Base-by-base conservation (phyloP, 2,888 invertebrate species). In the Lobophora halterata region DNA sequence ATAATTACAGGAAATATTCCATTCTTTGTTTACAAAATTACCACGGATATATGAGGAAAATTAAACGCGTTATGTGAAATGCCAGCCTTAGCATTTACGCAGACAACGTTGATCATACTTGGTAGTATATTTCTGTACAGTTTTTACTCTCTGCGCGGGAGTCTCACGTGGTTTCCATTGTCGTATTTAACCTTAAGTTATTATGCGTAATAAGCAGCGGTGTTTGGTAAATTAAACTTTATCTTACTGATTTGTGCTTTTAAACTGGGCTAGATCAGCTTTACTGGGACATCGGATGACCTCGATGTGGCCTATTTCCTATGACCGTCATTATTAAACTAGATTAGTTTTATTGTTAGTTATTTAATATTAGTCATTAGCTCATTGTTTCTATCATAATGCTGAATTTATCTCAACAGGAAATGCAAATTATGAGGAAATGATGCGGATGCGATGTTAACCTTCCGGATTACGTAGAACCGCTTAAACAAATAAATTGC, bases 1-100 rank as follows among this genome's bases (percentile, higher is more conserved):
- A 38, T 52, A 49, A 50, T 50, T 49, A 43, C 50, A 48, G 50
- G 50, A 52, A 49, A 46, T 43, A 45, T 38, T 36, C 30, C 13
- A 37, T 33, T 47, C 44, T 47, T 52, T 49, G 45, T 49, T 49
- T 33, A 35, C 34, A 32, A 19, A n/a, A n/a, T n/a, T n/a, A 17
- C 4, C 19, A 20, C 25, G 28, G 42, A 47, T 49, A 47, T 47
- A 47, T 28, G 45, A 39, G 32, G 26, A 41, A 30, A 27, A 32
- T 36, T 25, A 29, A 23, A 34, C 24, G 28, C 28, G 24, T 7
- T 10, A 32, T 28, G 24, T 32, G 24, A 24, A 20, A 23, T 20
- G 36, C 20, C 31, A 37, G 39, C 30, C 24, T 35, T 33, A 28
- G 34, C 40, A 35, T 35, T 38, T 31, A 27, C 21, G 24, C 35